Percentiles rank a stretch among this genome's conserved stretches.
phyloP scores from a whole-genome alignment of 1,140 invertebrate genomes.

The Bombus breviceps region DNA sequence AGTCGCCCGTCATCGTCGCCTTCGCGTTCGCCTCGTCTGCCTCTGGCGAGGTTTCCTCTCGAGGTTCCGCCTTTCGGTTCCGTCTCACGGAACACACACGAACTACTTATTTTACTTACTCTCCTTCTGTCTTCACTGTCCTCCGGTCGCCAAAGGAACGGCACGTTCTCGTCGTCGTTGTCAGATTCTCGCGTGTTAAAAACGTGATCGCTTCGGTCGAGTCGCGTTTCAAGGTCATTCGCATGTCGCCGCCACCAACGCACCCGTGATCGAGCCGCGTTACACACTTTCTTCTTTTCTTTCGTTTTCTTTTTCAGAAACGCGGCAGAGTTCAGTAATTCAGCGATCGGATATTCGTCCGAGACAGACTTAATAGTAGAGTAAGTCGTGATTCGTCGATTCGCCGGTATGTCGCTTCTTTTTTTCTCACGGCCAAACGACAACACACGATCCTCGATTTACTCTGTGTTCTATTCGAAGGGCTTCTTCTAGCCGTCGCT shows the following conservation, averaged over 20 bases:
- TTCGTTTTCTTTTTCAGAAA: background rate
- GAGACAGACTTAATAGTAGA: background rate
- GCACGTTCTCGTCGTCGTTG: background rate
- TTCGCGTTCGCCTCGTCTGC: background rate
- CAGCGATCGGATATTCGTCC: background rate
- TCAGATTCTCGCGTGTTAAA: background rate
- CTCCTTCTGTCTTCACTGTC: background rate
- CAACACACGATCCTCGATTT: background rate
- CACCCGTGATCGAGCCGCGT: background rate
- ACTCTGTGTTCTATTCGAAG: background rate
- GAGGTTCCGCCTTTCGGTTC: background rate
- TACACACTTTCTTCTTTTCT: background rate
- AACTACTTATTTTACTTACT: constrained; percentile 3
- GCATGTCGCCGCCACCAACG: constrained; percentile 17
- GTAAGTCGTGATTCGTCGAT: constrained; percentile 35
- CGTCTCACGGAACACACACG: background rate
- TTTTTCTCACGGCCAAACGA: background rate
- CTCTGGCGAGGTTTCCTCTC: background rate
- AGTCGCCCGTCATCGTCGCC: constrained; percentile 49
- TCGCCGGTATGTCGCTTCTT: background rate
- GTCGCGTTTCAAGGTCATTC: constrained; percentile 36
- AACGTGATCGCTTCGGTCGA: constrained; percentile 4
- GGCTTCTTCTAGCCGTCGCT: background rate
- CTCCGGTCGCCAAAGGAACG: too few relatives aligned
- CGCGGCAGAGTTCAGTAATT: too few relatives aligned